Conservation (phyloP, 2,113 vertebrate species). For the Panthera uncia region DNA sequence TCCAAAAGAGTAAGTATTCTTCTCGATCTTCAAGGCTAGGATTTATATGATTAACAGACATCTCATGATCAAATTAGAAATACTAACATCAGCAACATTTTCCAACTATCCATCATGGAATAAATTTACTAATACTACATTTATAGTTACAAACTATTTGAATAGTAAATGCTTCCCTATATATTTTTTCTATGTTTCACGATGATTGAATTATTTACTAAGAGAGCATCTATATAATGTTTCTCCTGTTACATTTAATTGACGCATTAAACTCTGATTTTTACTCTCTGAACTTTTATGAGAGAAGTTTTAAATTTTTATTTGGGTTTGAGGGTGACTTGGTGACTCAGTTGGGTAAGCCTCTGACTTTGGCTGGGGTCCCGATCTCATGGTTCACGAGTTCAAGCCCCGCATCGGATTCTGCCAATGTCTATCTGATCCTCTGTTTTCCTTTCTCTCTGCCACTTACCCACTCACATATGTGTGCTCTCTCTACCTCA, state of each 20-base stretch:
- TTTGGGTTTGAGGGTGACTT: neutral
- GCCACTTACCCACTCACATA: no score
- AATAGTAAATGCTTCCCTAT: neutral
- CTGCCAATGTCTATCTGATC: no score
- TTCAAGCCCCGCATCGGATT: no score
- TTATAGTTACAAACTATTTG: slow-evolving; percentile 22
- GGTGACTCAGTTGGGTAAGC: no score
- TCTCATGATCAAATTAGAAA: slow-evolving; percentile 3
- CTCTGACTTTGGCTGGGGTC: no score
- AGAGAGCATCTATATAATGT: neutral
- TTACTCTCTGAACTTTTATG: neutral
- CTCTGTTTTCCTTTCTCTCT: no score
- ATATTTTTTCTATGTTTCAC: neutral
- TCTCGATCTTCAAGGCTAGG: neutral
- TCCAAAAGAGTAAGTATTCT: neutral
- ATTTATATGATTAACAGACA: neutral
- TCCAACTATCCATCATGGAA: slow-evolving; percentile 1
- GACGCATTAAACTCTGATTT: neutral
- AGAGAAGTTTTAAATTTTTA: neutral
- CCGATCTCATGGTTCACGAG: no score
- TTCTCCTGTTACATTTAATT: neutral
- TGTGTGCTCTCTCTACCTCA: no score
- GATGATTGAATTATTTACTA: slow-evolving; percentile 5
- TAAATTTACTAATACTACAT: slow-evolving; percentile 10
- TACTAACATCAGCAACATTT: neutral